Conservation (phyloP, 2,113 vertebrate genomes). For the Junco hyemalis region DNA sequence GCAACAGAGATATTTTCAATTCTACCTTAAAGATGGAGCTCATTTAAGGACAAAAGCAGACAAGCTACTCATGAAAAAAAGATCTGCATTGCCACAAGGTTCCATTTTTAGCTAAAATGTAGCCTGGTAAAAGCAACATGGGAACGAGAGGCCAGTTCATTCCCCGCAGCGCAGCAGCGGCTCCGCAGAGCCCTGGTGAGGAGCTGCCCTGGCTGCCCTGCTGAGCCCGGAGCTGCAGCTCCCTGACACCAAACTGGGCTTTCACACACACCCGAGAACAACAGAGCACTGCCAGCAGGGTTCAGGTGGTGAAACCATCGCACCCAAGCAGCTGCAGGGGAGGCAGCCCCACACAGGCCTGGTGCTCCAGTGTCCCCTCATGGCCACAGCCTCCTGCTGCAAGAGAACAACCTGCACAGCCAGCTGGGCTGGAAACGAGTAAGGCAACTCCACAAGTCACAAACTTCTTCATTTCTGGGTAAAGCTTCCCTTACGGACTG, state of each 20-base stretch:
- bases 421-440: neutral
- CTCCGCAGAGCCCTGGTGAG: neutral
- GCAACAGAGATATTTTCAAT: neutral
- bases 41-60: conserved; percentile 13
- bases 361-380: neutral
- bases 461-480: neutral
- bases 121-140: conserved; percentile 27
- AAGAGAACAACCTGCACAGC: neutral
- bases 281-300: neutral
- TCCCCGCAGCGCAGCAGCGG: neutral
- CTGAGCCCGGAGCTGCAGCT: neutral
- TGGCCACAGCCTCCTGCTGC: neutral
- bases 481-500: neutral
- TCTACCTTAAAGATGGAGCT: neutral
- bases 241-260: neutral
- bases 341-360: neutral
- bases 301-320: neutral
- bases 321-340: neutral
- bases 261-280: conserved; percentile 4
- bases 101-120: conserved; percentile 51
- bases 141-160: conserved; percentile 33
- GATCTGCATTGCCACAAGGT: neutral
- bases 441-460: neutral
- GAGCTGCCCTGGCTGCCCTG: neutral
- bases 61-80: neutral